Conservation (phyloP, 2,888 invertebrate species). For the Amitus sp. region DNA sequence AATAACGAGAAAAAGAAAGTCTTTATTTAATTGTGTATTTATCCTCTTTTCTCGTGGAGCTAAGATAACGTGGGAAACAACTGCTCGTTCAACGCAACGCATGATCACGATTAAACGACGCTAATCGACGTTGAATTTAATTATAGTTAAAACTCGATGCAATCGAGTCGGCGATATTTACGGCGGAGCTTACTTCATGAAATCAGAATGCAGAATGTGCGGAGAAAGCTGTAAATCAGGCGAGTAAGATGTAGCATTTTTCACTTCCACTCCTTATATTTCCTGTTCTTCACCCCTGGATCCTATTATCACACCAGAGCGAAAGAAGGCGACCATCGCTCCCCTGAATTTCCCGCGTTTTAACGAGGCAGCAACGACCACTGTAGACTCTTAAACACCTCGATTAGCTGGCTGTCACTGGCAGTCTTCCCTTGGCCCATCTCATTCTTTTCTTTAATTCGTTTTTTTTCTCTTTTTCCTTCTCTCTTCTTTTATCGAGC, state of each 20-base stretch:
- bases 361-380: constrained; percentile 64
- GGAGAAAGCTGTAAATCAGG: constrained; percentile 55
- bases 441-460: constrained; percentile 37
- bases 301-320: constrained; percentile 62
- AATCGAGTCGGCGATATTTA: constrained; percentile 1
- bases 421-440: constrained; percentile 49
- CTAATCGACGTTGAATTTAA: background rate
- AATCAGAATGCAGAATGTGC: constrained; percentile 58
- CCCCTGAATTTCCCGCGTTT: constrained; percentile 55
- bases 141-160: constrained; percentile 18
- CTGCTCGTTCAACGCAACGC: constrained; percentile 23
- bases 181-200: background rate
- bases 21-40: constrained; percentile 61
- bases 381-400: constrained; percentile 66
- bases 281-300: constrained; percentile 43
- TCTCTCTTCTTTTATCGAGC: constrained; percentile 60
- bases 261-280: constrained; percentile 38
- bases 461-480: constrained; percentile 42
- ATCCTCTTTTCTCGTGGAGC: constrained; percentile 27
- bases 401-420: constrained; percentile 66
- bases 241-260: constrained; percentile 46
- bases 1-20: constrained; percentile 57
- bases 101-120: background rate
- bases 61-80: constrained; percentile 30
- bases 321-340: constrained; percentile 56